Evolutionary conservation across 2,888 invertebrate species (phyloP).

Genomic region (Cheilosia urbana): DNA sequence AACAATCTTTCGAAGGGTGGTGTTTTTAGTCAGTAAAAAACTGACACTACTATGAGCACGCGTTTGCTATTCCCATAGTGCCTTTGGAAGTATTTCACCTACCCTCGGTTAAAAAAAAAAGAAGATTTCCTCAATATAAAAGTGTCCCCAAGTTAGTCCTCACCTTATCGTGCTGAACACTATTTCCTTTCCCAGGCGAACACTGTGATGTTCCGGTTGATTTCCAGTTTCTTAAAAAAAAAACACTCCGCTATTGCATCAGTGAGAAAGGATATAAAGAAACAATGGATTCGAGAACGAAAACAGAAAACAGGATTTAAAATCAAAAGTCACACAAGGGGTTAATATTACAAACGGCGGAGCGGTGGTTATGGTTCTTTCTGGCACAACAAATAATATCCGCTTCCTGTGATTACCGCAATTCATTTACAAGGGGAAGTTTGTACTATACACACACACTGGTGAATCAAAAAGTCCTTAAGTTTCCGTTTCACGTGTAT

Average conservation of each 20-base stretch:
- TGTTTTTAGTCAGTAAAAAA: too few relatives aligned
- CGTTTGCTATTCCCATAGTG: too few relatives aligned
- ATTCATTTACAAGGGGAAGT: slow-evolving; percentile 17
- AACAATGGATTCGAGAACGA: slow-evolving; percentile 51
- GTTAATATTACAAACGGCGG: slow-evolving; percentile 32
- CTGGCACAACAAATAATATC: slow-evolving; percentile 69
- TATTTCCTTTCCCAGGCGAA: slow-evolving; percentile 62
- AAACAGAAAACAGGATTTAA: slow-evolving; percentile 57
- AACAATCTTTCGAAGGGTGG: too few relatives aligned
- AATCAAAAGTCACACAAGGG: slow-evolving; percentile 31
- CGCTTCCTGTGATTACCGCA: slow-evolving; percentile 70
- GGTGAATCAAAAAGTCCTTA: slow-evolving; percentile 57
- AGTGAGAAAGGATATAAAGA: slow-evolving; percentile 64
- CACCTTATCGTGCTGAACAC: neutral
- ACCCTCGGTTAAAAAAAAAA: too few relatives aligned
- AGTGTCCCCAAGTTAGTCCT: too few relatives aligned
- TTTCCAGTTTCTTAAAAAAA: slow-evolving; percentile 40
- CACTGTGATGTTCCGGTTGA: slow-evolving; percentile 56
- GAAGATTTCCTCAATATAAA: too few relatives aligned
- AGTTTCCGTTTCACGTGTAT: slow-evolving; percentile 27
- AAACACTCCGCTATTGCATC: slow-evolving; percentile 8
- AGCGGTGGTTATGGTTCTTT: slow-evolving; percentile 36
- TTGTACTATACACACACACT: neutral
- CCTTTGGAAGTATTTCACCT: too few relatives aligned
- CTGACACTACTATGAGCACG: too few relatives aligned